Evolutionary conservation across 2,113 vertebrate genomes (phyloP).

Genomic region (Brienomyrus brachyistius): DNA sequence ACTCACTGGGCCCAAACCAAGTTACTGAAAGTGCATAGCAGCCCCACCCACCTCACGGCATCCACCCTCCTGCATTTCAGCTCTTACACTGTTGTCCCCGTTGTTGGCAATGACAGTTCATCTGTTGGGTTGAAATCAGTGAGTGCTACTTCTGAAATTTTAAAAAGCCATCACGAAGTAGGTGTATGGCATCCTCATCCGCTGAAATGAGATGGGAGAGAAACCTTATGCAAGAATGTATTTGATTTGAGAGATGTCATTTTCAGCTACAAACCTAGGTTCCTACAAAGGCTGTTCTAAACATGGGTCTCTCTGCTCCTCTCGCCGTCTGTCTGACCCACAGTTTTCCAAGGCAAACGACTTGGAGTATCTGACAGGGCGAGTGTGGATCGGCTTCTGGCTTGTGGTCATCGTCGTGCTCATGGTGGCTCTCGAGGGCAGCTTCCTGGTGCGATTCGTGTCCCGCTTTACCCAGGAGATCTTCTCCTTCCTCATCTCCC

Average conservation of each 20-base stretch:
- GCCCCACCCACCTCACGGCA: background rate
- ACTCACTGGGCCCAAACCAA: background rate
- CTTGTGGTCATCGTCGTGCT: slow-evolving; percentile 79
- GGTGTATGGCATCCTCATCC: background rate
- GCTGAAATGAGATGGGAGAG: background rate
- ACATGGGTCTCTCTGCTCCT: background rate
- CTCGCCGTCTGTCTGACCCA: background rate
- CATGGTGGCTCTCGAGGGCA: slow-evolving; percentile 88
- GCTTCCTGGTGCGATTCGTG: slow-evolving; percentile 92
- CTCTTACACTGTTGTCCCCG: background rate
- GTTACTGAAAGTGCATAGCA: background rate
- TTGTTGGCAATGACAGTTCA: background rate
- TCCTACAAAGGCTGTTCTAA: background rate
- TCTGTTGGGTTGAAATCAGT: background rate
- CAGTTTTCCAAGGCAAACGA: slow-evolving; percentile 80
- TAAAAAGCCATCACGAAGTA: background rate
- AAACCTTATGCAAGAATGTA: background rate
- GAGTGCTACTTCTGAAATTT: background rate
- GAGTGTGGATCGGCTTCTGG: slow-evolving; percentile 95
- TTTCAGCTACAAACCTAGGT: background rate
- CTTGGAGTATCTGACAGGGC: slow-evolving; percentile 89
- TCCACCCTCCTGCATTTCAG: background rate
- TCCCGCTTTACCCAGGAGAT: slow-evolving; percentile 95
- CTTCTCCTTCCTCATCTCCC: slow-evolving; percentile 89
- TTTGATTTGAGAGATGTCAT: background rate